These are phyloP conservation scores for Fregetta grallaria DNA, from an alignment of 2,113 vertebrate species.

Conservation along the genomic window DNA sequence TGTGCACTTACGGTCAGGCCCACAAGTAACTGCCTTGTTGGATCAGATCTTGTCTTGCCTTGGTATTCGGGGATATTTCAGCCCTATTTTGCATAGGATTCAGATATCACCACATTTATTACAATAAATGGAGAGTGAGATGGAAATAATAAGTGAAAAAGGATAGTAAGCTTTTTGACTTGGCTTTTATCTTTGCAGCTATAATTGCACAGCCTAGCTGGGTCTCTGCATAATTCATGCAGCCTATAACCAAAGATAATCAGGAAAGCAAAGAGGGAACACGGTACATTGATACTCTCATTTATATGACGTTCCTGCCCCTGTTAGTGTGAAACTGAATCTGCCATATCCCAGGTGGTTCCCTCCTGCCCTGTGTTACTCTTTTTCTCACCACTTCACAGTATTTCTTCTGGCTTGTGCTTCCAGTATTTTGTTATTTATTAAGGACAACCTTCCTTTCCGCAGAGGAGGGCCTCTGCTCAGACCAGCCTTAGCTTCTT, in stretches of 20 bases:
- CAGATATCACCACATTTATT: not conserved
- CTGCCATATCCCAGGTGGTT: not conserved
- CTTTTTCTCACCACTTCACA: not conserved
- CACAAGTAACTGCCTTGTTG: not conserved
- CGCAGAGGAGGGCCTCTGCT: not conserved
- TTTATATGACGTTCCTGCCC: not conserved
- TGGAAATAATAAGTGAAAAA: not conserved
- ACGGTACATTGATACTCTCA: not conserved
- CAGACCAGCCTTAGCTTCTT: not conserved
- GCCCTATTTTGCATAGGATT: not conserved
- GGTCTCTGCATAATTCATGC: not conserved
- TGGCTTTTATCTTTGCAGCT: not conserved
- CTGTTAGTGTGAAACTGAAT: not conserved
- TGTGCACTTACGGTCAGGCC: not conserved
- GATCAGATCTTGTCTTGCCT: not conserved
- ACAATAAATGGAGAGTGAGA: not conserved
- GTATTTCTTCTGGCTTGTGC: not conserved
- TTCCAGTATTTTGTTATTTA: not conserved
- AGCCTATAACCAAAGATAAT: not conserved
- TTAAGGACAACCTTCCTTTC: not conserved
- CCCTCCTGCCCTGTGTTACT: not conserved
- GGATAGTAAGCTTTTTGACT: not conserved
- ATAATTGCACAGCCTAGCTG: not conserved
- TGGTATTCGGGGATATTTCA: not conserved
- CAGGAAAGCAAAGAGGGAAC: not conserved